Evolutionary conservation across 2,797 vertebrate genomes (phyloP).

Genomic region (Phaenicophaeus curvirostris): DNA sequence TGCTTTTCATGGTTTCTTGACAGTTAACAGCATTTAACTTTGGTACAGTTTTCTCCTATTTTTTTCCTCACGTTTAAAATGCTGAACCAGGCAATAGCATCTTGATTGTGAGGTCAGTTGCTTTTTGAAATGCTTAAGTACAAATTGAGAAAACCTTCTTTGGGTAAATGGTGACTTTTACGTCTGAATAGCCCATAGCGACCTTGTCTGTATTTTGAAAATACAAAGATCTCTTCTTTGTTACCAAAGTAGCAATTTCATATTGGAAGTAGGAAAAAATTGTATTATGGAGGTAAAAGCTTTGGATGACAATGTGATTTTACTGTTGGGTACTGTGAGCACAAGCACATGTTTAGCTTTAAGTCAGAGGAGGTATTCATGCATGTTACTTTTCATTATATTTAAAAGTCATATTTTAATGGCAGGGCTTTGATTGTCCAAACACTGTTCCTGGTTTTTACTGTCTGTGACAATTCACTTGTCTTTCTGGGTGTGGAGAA

Average conservation of each 20-base stretch:
- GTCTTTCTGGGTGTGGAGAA: background rate
- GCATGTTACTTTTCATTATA: background rate
- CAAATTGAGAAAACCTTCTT: background rate
- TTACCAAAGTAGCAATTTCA: background rate
- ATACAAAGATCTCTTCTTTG: background rate
- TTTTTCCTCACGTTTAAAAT: background rate
- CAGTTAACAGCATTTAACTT: background rate
- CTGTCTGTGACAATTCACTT: background rate
- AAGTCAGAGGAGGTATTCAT: background rate
- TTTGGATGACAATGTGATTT: background rate
- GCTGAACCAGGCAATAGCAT: background rate
- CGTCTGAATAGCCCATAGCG: background rate
- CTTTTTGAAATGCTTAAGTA: background rate
- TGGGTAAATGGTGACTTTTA: background rate
- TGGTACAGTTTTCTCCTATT: background rate
- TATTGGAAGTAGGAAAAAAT: background rate
- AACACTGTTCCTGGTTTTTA: background rate
- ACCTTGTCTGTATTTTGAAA: background rate
- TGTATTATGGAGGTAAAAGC: background rate
- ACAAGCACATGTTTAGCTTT: background rate
- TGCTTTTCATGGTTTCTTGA: background rate
- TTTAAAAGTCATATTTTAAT: background rate
- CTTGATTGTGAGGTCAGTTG: background rate
- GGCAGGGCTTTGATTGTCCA: background rate
- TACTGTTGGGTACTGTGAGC: background rate